phyloP scores from a whole-genome alignment of 2,113 vertebrate species.

The Eulacestoma nigropectus region DNA sequence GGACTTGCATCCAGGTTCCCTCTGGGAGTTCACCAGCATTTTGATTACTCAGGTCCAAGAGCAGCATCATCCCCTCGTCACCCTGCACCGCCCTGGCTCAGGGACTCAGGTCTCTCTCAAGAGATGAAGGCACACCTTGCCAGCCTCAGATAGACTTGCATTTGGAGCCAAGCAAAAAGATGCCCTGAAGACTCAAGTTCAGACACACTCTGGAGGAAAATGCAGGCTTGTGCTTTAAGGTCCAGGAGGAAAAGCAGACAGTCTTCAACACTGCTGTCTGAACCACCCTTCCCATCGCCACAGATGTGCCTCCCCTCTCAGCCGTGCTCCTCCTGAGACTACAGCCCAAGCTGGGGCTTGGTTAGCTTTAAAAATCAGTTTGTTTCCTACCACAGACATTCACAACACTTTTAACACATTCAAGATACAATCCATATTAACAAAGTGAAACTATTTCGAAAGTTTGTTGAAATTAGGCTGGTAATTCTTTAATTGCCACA shows the following conservation, averaged over 20 bases:
- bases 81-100: accelerated
- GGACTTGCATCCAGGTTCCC: not conserved
- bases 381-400: not conserved
- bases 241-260: not conserved
- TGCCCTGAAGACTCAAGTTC: not conserved
- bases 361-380: not conserved
- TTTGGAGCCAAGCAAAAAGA: not conserved
- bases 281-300: accelerated
- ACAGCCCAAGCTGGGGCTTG: not conserved
- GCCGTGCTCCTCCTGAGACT: accelerated
- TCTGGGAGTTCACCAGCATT: not conserved
- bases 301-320: not conserved
- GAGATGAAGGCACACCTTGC: not conserved
- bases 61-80: not conserved
- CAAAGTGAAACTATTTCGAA: not conserved
- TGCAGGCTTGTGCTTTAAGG: not conserved
- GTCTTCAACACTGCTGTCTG: not conserved
- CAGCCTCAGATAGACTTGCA: not conserved
- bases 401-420: not conserved
- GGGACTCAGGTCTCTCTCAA: accelerated
- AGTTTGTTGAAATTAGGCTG: not conserved
- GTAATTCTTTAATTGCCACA: not conserved
- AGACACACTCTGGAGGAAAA: not conserved
- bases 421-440: not conserved
- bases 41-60: not conserved